These are phyloP conservation scores for Apotomis betuletana DNA, from an alignment of 2,888 invertebrate genomes.

Conservation along the genomic window DNA sequence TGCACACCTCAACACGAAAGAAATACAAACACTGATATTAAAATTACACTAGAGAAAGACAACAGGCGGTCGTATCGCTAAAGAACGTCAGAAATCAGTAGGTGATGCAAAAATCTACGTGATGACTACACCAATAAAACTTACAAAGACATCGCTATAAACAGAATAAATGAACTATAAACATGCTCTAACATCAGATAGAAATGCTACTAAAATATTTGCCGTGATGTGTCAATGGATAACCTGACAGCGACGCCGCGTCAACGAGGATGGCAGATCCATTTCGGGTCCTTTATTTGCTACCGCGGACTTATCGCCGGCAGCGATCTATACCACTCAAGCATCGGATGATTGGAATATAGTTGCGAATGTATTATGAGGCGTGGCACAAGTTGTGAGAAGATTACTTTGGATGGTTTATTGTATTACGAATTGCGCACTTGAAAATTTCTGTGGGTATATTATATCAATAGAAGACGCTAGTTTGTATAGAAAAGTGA, in stretches of 20 bases:
- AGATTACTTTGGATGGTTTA: not conserved
- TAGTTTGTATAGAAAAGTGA: too few species aligned
- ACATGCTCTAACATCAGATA: conserved; percentile 10
- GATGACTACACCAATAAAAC: not conserved
- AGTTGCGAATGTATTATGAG: conserved; percentile 48
- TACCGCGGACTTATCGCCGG: conserved; percentile 46
- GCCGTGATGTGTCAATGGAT: conserved; percentile 28
- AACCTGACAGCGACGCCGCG: conserved; percentile 12
- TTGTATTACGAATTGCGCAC: too few species aligned
- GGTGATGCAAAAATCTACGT: too few species aligned
- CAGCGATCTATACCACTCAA: conserved; percentile 53
- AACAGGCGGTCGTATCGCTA: too few species aligned
- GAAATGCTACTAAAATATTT: conserved; percentile 23
- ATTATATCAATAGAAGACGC: too few species aligned
- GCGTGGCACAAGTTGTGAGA: conserved; percentile 42
- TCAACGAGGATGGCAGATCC: conserved; percentile 32
- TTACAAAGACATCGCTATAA: not conserved
- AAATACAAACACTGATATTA: too few species aligned
- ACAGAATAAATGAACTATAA: conserved; percentile 1
- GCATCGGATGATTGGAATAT: conserved; percentile 51
- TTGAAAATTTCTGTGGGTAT: too few species aligned
- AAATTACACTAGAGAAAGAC: too few species aligned
- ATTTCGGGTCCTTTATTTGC: conserved; percentile 34
- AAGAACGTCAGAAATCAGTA: too few species aligned
- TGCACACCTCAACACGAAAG: too few species aligned